phyloP scores from a whole-genome alignment of 2,888 invertebrate genomes.

The Antheraea assamensis region DNA sequence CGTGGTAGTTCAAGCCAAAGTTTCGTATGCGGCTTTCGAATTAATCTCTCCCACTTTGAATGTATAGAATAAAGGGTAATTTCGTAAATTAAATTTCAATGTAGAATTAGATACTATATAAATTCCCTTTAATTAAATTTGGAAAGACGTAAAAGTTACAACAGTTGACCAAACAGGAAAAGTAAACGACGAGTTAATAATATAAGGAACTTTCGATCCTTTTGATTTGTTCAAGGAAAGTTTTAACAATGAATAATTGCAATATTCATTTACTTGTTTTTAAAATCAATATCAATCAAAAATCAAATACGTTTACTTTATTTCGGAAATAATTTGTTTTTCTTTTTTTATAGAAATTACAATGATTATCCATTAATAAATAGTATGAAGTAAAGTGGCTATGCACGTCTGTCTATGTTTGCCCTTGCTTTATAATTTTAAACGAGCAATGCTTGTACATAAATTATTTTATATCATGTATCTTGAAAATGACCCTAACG shows the following conservation, averaged over 20 bases:
- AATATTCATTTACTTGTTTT: not conserved
- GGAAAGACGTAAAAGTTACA: not conserved
- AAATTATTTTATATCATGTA: too few species aligned
- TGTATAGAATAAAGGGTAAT: not conserved
- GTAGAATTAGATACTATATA: not conserved
- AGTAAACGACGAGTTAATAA: constrained; percentile 10
- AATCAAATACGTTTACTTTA: too few species aligned
- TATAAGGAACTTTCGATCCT: not conserved
- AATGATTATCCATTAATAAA: too few species aligned
- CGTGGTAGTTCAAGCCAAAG: not conserved
- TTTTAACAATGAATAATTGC: not conserved
- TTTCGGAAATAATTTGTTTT: too few species aligned
- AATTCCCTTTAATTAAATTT: constrained; percentile 7
- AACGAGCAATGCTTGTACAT: too few species aligned
- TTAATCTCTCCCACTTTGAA: not conserved
- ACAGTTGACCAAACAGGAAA: not conserved
- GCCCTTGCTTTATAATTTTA: too few species aligned
- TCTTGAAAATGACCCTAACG: too few species aligned
- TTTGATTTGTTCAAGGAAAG: constrained; percentile 8
- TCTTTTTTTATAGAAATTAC: too few species aligned
- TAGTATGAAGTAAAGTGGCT: too few species aligned
- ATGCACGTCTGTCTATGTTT: too few species aligned
- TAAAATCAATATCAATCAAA: not conserved
- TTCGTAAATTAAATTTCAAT: not conserved
- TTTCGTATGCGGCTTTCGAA: constrained; percentile 8